Evolutionary conservation across 2,113 vertebrate genomes (phyloP).

Genomic region (Pungitius pungitius): DNA sequence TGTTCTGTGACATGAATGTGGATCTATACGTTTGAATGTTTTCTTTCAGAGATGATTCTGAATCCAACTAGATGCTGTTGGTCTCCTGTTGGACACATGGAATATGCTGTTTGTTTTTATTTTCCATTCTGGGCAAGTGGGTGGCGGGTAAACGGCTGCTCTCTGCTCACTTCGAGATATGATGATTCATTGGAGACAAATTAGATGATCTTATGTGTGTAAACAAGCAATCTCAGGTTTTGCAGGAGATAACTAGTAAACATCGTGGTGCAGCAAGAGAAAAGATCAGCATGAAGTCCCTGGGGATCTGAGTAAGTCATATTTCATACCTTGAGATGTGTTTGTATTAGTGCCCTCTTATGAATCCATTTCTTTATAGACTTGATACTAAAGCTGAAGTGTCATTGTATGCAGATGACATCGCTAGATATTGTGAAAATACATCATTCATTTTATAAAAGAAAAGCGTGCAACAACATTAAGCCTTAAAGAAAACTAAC

Average conservation of each 20-base stretch:
- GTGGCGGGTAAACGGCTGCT: conserved; percentile 24
- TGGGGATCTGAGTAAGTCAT: neutral
- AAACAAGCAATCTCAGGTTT: conserved; percentile 7
- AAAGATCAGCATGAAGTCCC: conserved; percentile 5
- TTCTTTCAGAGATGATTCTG: neutral
- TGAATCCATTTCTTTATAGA: neutral
- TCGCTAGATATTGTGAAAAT: neutral
- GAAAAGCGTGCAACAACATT: neutral
- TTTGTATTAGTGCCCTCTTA: neutral
- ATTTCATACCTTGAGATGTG: neutral
- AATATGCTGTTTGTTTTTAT: conserved; percentile 27
- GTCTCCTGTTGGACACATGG: neutral
- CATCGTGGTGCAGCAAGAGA: neutral
- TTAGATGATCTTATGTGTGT: conserved; percentile 10
- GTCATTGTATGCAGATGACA: conserved; percentile 34
- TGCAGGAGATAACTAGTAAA: neutral
- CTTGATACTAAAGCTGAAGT: neutral
- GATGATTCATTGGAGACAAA: conserved; percentile 20
- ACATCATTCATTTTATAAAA: neutral
- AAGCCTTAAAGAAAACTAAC: neutral
- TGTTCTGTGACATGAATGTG: neutral
- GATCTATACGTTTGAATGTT: neutral
- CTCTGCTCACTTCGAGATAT: conserved; percentile 15
- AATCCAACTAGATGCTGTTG: neutral
- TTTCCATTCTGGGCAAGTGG: conserved; percentile 17